Percentiles rank a stretch among this genome's conserved stretches.
Conservation (phyloP, 2,113 vertebrate genomes). For the Periophthalmus modestus region DNA sequence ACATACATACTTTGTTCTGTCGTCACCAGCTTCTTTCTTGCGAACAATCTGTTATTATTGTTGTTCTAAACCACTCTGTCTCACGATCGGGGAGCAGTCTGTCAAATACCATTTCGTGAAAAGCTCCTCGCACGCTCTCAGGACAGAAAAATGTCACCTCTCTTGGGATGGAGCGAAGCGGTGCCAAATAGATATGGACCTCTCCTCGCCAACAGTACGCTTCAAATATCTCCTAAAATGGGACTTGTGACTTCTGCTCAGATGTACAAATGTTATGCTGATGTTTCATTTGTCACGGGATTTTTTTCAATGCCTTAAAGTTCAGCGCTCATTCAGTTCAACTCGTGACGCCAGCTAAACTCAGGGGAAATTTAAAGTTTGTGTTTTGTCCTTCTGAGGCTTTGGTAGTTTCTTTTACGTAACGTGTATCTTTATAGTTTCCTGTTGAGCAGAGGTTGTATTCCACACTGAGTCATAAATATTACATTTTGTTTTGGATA, state of each 20-base stretch:
- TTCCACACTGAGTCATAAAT: not conserved
- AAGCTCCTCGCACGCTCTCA: conserved; percentile 6
- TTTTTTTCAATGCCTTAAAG: not conserved
- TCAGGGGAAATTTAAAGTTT: conserved; percentile 4
- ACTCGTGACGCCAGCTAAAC: not conserved
- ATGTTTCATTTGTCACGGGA: not conserved
- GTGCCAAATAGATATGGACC: conserved; percentile 10
- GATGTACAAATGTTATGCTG: not conserved
- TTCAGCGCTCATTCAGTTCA: not conserved
- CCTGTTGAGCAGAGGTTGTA: not conserved
- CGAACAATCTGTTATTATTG: not conserved
- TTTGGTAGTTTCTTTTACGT: not conserved
- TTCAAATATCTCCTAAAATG: not conserved
- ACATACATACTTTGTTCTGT: not conserved
- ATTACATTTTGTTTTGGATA: not conserved
- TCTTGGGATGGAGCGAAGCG: conserved; percentile 10
- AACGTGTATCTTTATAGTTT: not conserved
- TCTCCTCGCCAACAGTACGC: not conserved
- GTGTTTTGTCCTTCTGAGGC: conserved; percentile 4
- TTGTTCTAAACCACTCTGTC: not conserved
- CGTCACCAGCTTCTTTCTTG: not conserved
- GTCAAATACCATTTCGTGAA: conserved; percentile 15
- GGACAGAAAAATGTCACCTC: conserved; percentile 27
- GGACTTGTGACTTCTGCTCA: not conserved
- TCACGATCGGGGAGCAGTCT: conserved; percentile 1